A percentile compares a stretch with the other conserved stretches of the same genome.
phyloP scores from a whole-genome alignment of 2,888 invertebrate species.

The Chrysina gloriosa region DNA sequence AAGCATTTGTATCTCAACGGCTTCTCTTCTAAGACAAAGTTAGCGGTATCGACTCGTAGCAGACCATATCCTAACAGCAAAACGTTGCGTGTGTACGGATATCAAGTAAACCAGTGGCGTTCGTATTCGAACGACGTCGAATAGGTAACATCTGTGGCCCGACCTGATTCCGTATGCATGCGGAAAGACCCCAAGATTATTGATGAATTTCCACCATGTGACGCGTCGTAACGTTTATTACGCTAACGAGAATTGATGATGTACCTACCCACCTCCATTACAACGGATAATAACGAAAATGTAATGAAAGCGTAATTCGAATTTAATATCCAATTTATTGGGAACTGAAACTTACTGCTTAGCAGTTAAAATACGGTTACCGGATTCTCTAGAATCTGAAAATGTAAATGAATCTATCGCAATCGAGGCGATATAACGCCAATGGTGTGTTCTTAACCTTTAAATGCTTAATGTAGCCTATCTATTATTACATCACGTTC shows the following conservation, averaged over 20 bases:
- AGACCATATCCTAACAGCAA: background rate
- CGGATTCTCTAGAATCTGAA: background rate
- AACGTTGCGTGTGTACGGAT: background rate
- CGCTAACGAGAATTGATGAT: slow-evolving; percentile 35
- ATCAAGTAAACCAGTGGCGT: background rate
- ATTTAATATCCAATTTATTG: slow-evolving; percentile 24
- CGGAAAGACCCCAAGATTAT: slow-evolving; percentile 29
- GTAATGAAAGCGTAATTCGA: slow-evolving; percentile 29
- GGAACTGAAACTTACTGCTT: background rate
- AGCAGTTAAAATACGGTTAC: background rate
- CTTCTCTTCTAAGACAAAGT: too few relatives aligned
- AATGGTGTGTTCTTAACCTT: too few relatives aligned
- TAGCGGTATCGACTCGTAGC: background rate
- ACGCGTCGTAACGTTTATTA: slow-evolving; percentile 35
- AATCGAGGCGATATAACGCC: too few relatives aligned
- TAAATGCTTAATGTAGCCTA: too few relatives aligned
- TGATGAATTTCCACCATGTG: slow-evolving; percentile 37
- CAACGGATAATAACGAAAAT: slow-evolving; percentile 28
- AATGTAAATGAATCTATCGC: slow-evolving; percentile 1
- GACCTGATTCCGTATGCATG: slow-evolving; percentile 38
- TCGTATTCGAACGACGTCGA: background rate
- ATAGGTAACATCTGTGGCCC: slow-evolving; percentile 31
- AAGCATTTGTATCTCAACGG: too few relatives aligned
- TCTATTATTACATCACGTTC: too few relatives aligned
- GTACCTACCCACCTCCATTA: slow-evolving; percentile 18